Evolutionary conservation across 1,140 invertebrate genomes (phyloP), one percentile per base, ranked within the genome.

Genomic region (Drosophila pachea): DNA sequence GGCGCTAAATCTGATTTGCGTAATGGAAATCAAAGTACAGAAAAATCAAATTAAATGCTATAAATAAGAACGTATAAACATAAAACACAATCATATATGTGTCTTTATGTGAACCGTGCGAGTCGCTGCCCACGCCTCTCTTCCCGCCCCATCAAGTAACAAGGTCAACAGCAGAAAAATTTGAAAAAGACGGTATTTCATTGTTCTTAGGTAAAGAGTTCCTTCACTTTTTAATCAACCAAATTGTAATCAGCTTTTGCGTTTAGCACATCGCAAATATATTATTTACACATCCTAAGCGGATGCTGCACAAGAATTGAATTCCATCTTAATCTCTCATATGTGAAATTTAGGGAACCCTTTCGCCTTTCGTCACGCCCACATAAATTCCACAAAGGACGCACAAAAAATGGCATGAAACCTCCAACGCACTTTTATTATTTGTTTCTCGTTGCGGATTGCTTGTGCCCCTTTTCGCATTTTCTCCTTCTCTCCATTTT

Each of bases 31-130:
- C 81, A 66, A 76, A 79, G 73, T 76, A 83, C 66, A 84, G 76
- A 76, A 76, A 84, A 84, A 78, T 84, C 64, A 83, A 83, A 79
- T 79, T 84, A 84, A 84, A 79, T 79, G 76, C 72, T 76, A 83
- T 79, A 84, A 84, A 84, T 86, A 84, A 64, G 61, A 65, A 36
- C 33, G 55, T 40, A 64, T 53, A 59, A 60, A 58, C 45, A 81
- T 61, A 68, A 74, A 58, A 53, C 47, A 71, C 54, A 43, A 40
- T 52, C 36, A 49, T 64, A 49, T 64, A 43, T 68, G 67, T 32
- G 31, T 29, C 42, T 54, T 47, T 29, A 66, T 60, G 73, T 48
- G 45, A 62, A 52, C 56, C 76, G 29, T 59, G 69, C 58, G 65
- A 64, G 68, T 22, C 4, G 40, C 40, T 42, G 0, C 9, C 40